phyloP scores from a whole-genome alignment of 2,797 vertebrate genomes.

The Sandelia bainsii region DNA sequence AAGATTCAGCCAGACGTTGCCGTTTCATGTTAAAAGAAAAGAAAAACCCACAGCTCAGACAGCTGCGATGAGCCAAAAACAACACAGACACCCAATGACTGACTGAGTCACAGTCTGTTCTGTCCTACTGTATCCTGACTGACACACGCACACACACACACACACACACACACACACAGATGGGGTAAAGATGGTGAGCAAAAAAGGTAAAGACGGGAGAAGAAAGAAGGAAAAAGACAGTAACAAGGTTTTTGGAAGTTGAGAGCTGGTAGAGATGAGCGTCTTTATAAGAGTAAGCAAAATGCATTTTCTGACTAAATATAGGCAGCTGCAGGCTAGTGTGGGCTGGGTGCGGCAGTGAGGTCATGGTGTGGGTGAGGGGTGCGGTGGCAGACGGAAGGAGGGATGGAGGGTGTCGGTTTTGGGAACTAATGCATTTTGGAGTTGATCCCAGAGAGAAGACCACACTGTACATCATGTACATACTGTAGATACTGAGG shows the following conservation, averaged over 20 bases:
- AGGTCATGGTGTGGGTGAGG: conserved; percentile 75
- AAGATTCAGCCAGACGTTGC: conserved; percentile 46
- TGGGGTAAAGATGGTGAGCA: not conserved
- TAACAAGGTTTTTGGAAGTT: conserved; percentile 3
- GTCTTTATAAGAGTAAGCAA: conserved; percentile 55
- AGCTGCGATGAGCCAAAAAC: conserved; percentile 81
- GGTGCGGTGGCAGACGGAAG: conserved; percentile 33
- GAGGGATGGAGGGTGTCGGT: conserved; percentile 50
- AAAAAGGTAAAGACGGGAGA: not conserved
- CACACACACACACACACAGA: conserved; percentile 19
- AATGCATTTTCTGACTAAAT: conserved; percentile 72
- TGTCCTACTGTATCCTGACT: conserved; percentile 41
- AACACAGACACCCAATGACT: conserved; percentile 78
- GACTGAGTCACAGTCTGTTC: conserved; percentile 86
- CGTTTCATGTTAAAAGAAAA: conserved; percentile 53
- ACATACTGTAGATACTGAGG: not conserved
- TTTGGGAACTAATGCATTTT: conserved; percentile 49
- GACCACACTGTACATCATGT: not conserved
- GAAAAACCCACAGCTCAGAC: conserved; percentile 57
- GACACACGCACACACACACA: conserved; percentile 9
- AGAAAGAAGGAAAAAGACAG: not conserved
- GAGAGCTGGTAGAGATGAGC: conserved; percentile 19
- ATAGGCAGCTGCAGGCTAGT: conserved; percentile 68
- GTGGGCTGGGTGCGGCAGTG: conserved; percentile 74
- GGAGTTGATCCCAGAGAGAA: conserved; percentile 55